Base-by-base conservation (phyloP, 2,888 invertebrate genomes). In the Cybosia mesomella region DNA sequence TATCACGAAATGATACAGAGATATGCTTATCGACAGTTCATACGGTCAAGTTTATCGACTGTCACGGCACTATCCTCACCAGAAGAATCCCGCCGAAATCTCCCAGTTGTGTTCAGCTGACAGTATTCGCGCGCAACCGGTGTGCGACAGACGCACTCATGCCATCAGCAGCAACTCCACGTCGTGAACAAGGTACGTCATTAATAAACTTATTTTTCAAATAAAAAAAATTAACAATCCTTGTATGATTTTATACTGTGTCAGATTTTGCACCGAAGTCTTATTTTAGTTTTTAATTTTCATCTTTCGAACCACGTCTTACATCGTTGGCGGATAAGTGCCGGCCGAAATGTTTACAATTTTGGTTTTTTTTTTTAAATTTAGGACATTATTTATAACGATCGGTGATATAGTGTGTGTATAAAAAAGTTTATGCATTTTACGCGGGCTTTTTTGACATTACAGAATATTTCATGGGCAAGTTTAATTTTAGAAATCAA, bases 71-170 rank as follows among this genome's bases (percentile, higher is more conserved):
- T 85, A 74, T 71, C 63, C 63, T 71, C 70, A 65, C 53, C 21
- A 70, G 72, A 76, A 80, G 80, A 81, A 83, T 88, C 87, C 86
- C 88, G 88, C 88, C 83, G 84, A 87, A 87, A 86, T 81, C 74
- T 68, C 73, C 72, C 78, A 78, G 77, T 78, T 71, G 75, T 61
- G 61, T 73, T 66, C 74, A 66, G 72, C 74, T 77, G 82, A 76
- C 89, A 91, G 91, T 91, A 82, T 76, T 73, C 87, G 88, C 90
- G 89, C 87, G 91, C 86, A 86, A 87, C 88, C 89, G 86, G 91
- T 89, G 87, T 85, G 88, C 75, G 83, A 62, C 34, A 79, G 88
- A 76, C 73, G 77, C 75, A 82, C 83, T 72, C 74, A 91, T 91
- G 91, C 84, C 87, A 74, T 72, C 86, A 78, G 77, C 81, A 67